Conservation (phyloP, 2,888 invertebrate species). For the Agrotis clavis region DNA sequence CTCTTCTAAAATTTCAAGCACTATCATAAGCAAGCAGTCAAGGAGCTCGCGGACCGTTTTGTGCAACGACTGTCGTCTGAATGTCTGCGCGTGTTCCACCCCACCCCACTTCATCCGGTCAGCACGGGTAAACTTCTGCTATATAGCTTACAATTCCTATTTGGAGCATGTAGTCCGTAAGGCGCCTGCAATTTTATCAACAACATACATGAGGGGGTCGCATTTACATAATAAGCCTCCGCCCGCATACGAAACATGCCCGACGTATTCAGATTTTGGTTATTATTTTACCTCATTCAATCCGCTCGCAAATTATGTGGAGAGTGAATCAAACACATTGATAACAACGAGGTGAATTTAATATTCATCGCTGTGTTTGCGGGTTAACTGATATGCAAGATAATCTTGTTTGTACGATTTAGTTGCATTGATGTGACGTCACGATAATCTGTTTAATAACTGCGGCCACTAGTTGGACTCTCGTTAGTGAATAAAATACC, state of each 20-base stretch:
- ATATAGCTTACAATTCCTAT: conserved; percentile 57
- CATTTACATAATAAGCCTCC: conserved; percentile 85
- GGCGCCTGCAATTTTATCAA: conserved; percentile 82
- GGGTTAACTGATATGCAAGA: conserved; percentile 65
- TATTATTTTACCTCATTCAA: conserved; percentile 85
- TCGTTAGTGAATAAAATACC: conserved; percentile 45
- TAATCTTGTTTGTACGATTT: conserved; percentile 68
- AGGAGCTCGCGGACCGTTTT: conserved; percentile 42
- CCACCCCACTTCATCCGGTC: conserved; percentile 46
- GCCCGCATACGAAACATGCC: conserved; percentile 77
- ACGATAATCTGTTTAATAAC: conserved; percentile 54
- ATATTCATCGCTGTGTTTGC: conserved; percentile 74
- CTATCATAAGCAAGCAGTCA: conserved; percentile 34
- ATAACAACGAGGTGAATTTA: conserved; percentile 77
- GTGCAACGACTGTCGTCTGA: conserved; percentile 48
- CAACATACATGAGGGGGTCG: conserved; percentile 82
- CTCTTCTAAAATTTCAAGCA: conserved; percentile 25
- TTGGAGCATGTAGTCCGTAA: conserved; percentile 62
- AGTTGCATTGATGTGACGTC: conserved; percentile 62
- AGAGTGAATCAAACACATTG: conserved; percentile 77
- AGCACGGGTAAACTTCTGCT: conserved; percentile 60
- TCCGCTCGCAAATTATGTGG: conserved; percentile 76
- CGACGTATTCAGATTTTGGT: conserved; percentile 83
- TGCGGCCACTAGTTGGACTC: conserved; percentile 31
- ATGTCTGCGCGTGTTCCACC: conserved; percentile 45